A percentile compares a stretch with the other conserved stretches of the same genome.
Evolutionary conservation across 1,140 invertebrate genomes (phyloP).

Genomic region (Sitobion miscanthi): DNA sequence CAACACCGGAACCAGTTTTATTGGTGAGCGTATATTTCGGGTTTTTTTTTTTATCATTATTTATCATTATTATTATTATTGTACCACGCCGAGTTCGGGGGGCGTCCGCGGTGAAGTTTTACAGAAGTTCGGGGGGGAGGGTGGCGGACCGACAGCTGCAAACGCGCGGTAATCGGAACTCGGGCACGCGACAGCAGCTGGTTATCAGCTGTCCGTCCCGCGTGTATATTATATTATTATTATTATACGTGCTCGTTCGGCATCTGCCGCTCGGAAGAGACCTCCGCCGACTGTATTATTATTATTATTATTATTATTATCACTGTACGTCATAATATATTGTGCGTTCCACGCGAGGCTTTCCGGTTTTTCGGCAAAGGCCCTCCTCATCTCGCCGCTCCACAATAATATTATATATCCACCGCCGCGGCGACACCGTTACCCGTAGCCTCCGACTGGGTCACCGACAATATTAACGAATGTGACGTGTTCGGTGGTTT

Average conservation of each 20-base stretch:
- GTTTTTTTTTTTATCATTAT: background rate
- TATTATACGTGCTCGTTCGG: background rate
- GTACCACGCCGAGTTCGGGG: background rate
- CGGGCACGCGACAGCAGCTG: slow-evolving; percentile 54
- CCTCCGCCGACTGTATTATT: background rate
- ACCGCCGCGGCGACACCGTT: background rate
- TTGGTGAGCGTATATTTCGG: background rate
- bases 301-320: background rate
- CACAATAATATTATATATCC: background rate
- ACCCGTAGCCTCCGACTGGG: background rate
- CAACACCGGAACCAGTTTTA: slow-evolving; percentile 48
- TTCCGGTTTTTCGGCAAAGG: slow-evolving; percentile 40
- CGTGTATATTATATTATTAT: slow-evolving; percentile 29
- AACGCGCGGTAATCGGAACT: slow-evolving; percentile 49
- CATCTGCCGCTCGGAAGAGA: slow-evolving; percentile 36
- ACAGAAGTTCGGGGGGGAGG: background rate
- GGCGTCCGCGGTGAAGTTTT: background rate
- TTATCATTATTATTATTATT: slow-evolving; percentile 7
- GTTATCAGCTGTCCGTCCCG: slow-evolving; percentile 50
- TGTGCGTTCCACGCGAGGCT: background rate
- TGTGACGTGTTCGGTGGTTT: background rate
- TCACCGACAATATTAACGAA: background rate
- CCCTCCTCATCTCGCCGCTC: no score
- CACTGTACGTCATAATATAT: background rate
- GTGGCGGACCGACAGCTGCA: slow-evolving; percentile 28